Evolutionary conservation across 2,113 vertebrate species (phyloP).

Genomic region (Litocranius walleri): DNA sequence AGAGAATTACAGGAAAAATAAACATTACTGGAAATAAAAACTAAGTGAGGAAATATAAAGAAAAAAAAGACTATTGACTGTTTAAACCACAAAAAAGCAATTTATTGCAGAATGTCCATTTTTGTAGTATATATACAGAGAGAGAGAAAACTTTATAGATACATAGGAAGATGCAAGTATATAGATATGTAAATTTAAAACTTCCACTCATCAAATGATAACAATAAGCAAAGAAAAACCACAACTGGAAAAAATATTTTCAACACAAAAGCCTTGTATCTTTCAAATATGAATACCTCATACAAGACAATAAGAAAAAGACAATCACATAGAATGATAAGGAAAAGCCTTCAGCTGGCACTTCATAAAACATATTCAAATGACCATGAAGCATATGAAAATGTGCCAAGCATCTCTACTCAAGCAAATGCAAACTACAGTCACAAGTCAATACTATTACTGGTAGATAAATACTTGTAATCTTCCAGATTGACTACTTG

Average conservation of each 20-base stretch:
- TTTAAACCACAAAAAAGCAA: background rate
- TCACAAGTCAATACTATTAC: background rate
- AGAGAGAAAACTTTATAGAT: background rate
- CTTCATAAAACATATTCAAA: background rate
- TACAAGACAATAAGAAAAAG: background rate
- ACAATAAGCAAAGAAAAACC: background rate
- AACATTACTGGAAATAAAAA: background rate
- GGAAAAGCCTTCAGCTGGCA: background rate
- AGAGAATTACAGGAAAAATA: background rate
- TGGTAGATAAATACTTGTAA: background rate
- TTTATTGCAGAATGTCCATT: background rate
- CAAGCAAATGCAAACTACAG: background rate
- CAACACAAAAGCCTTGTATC: background rate
- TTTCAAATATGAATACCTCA: background rate
- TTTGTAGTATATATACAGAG: background rate
- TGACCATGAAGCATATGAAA: background rate
- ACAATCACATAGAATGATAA: background rate
- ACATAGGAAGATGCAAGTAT: background rate
- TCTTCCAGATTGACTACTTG: no score
- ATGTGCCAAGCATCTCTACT: background rate
- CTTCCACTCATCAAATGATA: background rate
- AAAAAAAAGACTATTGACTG: background rate
- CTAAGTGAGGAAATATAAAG: background rate
- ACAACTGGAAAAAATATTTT: background rate
- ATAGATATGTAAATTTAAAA: background rate